These are phyloP conservation scores for Stomorhina lunata DNA, from an alignment of 2,888 invertebrate genomes.

Conservation along the genomic window DNA sequence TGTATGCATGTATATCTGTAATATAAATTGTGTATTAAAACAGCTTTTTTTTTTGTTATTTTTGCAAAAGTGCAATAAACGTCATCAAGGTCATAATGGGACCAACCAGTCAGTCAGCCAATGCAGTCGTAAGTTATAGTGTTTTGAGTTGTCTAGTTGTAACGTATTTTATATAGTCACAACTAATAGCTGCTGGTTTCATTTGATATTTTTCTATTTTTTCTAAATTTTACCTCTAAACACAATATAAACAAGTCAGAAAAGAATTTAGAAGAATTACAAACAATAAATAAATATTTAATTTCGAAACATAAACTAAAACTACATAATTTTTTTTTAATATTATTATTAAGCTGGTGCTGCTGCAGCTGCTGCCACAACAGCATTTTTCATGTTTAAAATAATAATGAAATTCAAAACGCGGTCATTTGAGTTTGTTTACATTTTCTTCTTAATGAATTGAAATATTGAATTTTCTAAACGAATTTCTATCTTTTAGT, in stretches of 20 bases:
- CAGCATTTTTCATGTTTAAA: too few relatives aligned
- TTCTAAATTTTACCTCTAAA: constrained; percentile 36
- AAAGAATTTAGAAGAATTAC: constrained; percentile 1
- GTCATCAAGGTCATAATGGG: constrained; percentile 76
- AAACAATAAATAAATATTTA: background rate
- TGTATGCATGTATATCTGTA: too few relatives aligned
- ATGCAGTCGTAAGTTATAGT: constrained; percentile 26
- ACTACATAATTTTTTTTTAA: too few relatives aligned
- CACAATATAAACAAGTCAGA: background rate
- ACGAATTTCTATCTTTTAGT: background rate
- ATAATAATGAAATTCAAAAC: constrained; percentile 49
- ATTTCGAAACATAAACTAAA: constrained; percentile 15
- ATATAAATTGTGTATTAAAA: constrained; percentile 13
- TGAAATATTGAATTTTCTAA: constrained; percentile 45
- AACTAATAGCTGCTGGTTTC: background rate
- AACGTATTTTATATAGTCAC: constrained; percentile 29
- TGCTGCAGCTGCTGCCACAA: background rate
- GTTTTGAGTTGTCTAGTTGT: too few relatives aligned
- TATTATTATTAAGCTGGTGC: background rate
- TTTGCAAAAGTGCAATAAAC: constrained; percentile 77
- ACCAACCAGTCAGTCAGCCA: constrained; percentile 41
- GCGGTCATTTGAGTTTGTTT: constrained; percentile 55
- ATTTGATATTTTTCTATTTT: background rate
- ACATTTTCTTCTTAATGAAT: constrained; percentile 44
- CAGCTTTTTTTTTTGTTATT: constrained; percentile 50